Evolutionary conservation across 2,888 invertebrate species (phyloP), one percentile per base, ranked within the genome.

Genomic region (Frankliniella fusca): DNA sequence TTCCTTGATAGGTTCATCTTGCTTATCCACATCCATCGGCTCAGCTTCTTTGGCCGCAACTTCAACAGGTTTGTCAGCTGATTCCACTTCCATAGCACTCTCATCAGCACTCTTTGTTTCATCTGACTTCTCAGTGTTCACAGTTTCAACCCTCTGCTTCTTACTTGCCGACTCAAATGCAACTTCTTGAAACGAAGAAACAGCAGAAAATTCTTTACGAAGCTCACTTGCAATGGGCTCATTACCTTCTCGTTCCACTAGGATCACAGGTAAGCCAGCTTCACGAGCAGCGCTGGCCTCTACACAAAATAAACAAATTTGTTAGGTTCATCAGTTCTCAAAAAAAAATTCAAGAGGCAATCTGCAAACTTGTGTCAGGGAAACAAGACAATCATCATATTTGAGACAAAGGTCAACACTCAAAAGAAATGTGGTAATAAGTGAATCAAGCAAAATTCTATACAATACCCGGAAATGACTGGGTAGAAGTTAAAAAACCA

Each of bases 241-340:
- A 88, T 97, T 97, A 82, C 96, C 97, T 84, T 94, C 94, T 84
- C 97, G 92, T 82, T 91, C 89, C 3, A 97, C 91, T 48, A 98
- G 87, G 8, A 92, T 90, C 18, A 92, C 90, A 80, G 91, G 90
- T 83, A 96, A 84, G 18, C 95, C 96, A 0, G 95, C 94, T 54
- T 90, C 88, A 80, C 90, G 90, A 0, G 97, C 97, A 81, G 97
- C 97, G 87, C 91, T 90, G 0, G 94, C 96, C 89, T 98, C 97
- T 96, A 90, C 81, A 38, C n/a, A 61, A 65, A 80, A 80, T 2
- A n/a, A 82, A 38, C 27, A 20, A 65, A 27, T 28, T n/a, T 49
- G 8, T 38, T 38, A 38, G 2, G 38, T 3, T 3, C 5, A 38
- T 3, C 38, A 38, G 38, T 38, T 38, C 38, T 38, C 38, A 3